phyloP scores from a whole-genome alignment of 2,888 invertebrate species.

The Caenorhabditis imperialis region DNA sequence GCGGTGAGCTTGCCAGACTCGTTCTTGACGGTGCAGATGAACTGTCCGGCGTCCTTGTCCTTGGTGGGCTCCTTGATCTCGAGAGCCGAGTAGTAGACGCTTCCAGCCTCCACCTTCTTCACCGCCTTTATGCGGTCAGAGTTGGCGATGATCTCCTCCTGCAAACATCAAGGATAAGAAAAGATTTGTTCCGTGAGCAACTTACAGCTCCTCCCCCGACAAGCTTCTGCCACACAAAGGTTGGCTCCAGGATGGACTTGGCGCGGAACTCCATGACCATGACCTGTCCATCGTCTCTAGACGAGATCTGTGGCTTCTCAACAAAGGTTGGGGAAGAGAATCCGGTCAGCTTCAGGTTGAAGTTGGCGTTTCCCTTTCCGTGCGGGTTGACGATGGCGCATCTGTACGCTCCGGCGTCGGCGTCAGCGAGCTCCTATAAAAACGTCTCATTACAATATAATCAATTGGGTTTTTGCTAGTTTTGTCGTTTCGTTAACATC shows the following conservation, averaged over 20 bases:
- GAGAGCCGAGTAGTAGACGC: conserved; percentile 76
- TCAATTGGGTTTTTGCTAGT: conserved; percentile 21
- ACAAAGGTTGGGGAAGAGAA: conserved; percentile 87
- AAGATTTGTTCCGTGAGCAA: background rate
- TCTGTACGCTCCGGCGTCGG: conserved; percentile 78
- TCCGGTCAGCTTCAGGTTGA: conserved; percentile 78
- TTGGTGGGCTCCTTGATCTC: conserved; percentile 87
- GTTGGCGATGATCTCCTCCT: conserved; percentile 80
- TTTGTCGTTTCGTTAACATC: too few relatives aligned
- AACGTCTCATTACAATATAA: conserved; percentile 1
- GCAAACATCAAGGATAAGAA: background rate
- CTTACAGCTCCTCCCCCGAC: conserved; percentile 48
- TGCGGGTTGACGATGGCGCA: conserved; percentile 78
- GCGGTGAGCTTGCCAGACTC: conserved; percentile 78
- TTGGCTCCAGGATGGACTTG: conserved; percentile 92
- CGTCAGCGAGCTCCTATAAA: conserved; percentile 77
- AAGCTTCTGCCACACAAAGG: conserved; percentile 91
- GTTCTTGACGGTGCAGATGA: conserved; percentile 78
- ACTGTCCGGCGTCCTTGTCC: conserved; percentile 81
- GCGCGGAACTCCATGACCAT: conserved; percentile 96
- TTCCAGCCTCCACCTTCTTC: conserved; percentile 70
- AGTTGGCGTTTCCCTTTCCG: conserved; percentile 79
- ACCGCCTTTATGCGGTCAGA: conserved; percentile 78
- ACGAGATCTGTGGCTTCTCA: conserved; percentile 98
- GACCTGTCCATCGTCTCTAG: conserved; percentile 95